Conservation (phyloP, 2,888 invertebrate species). For the Drosophila mettleri region DNA sequence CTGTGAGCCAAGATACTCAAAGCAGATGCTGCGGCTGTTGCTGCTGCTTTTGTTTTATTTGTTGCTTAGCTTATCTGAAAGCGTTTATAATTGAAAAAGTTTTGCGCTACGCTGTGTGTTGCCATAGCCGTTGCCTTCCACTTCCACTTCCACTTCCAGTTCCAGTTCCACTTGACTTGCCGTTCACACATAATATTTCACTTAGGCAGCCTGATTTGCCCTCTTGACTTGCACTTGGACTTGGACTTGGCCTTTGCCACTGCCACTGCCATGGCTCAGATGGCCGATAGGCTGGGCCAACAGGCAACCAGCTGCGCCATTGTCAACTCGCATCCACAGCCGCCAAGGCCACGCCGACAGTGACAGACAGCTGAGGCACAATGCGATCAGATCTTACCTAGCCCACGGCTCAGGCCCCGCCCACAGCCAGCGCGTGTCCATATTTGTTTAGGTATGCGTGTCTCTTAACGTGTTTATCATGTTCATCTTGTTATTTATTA, state of each 20-base stretch:
- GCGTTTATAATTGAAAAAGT: constrained; percentile 74
- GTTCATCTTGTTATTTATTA: constrained; percentile 47
- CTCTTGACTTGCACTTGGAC: constrained; percentile 13
- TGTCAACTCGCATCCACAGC: not conserved
- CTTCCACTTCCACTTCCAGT: not conserved
- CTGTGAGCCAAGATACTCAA: constrained; percentile 19
- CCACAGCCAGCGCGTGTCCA: not conserved
- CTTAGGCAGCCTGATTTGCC: constrained; percentile 16
- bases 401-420: not conserved
- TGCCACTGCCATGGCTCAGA: constrained; percentile 18
- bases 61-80: constrained; percentile 54
- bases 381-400: constrained; percentile 27
- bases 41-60: constrained; percentile 23
- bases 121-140: constrained; percentile 23
- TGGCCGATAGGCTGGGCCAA: constrained; percentile 13
- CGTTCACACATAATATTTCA: constrained; percentile 67
- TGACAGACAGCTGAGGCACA: constrained; percentile 10
- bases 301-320: not conserved
- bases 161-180: constrained; percentile 50
- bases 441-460: constrained; percentile 1
- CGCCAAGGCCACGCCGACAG: not conserved
- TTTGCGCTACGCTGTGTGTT: constrained; percentile 53
- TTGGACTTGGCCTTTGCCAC: constrained; percentile 15
- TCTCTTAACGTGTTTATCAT: constrained; percentile 29
- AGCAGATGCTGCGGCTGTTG: constrained; percentile 16